Evolutionary conservation across 2,888 invertebrate species (phyloP).

Genomic region (Anthophora plumipes): DNA sequence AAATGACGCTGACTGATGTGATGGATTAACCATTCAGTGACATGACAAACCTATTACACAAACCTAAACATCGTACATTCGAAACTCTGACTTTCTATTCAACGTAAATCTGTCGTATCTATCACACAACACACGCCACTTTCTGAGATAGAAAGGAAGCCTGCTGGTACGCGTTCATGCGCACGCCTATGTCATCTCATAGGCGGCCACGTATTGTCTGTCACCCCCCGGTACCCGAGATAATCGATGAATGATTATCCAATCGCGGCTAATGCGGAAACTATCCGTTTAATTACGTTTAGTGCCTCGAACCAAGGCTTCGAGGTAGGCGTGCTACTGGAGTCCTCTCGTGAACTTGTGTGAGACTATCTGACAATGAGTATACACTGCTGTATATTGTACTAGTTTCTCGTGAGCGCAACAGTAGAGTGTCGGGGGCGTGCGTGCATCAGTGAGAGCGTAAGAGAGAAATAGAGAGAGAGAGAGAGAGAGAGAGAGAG

Average conservation of each 20-base stretch:
- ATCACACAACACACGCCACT: background rate
- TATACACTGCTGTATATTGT: background rate
- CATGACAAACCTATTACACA: too few relatives aligned
- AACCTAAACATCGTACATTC: too few relatives aligned
- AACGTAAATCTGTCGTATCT: background rate
- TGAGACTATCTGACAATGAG: background rate
- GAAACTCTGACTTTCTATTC: background rate
- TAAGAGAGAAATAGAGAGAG: background rate
- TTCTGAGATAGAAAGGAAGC: slow-evolving; percentile 4
- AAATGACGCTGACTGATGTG: too few relatives aligned
- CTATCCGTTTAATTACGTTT: slow-evolving; percentile 84
- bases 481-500: background rate
- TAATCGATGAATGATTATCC: slow-evolving; percentile 84
- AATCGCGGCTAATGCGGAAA: slow-evolving; percentile 84
- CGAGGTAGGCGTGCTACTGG: slow-evolving; percentile 63
- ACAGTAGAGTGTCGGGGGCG: background rate
- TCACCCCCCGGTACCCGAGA: slow-evolving; percentile 73
- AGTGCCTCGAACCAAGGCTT: slow-evolving; percentile 78
- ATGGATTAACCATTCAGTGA: background rate
- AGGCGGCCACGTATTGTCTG: slow-evolving; percentile 66
- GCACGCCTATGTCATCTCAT: slow-evolving; percentile 1
- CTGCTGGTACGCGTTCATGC: background rate
- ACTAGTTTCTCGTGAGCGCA: background rate
- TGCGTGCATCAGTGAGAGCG: background rate
- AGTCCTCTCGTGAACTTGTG: slow-evolving; percentile 41